phyloP scores from a whole-genome alignment of 1,140 invertebrate genomes.

The Papilio dardanus region DNA sequence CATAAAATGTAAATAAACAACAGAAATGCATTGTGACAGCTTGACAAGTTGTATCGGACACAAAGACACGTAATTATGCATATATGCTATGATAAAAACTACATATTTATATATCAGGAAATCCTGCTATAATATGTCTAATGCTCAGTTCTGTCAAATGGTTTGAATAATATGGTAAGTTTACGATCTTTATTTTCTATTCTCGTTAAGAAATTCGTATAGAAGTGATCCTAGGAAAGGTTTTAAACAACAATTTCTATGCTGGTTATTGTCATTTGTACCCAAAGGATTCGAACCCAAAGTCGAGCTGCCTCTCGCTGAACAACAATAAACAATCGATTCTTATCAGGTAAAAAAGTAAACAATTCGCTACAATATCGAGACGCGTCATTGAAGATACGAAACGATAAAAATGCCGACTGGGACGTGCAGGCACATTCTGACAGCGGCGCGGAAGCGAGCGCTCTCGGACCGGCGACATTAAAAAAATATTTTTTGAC shows the following conservation, averaged over 20 bases:
- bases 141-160: background rate
- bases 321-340: conserved; percentile 3
- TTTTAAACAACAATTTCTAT: too few relatives aligned
- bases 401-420: conserved; percentile 28
- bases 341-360: conserved; percentile 21
- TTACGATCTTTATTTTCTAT: background rate
- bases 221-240: too few relatives aligned
- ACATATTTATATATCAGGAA: conserved; percentile 9
- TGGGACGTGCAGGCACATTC: conserved; percentile 4
- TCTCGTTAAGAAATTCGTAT: too few relatives aligned
- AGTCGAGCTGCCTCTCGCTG: background rate
- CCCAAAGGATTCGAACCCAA: background rate
- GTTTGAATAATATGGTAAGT: background rate
- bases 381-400: conserved; percentile 27
- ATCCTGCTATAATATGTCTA: background rate
- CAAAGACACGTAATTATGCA: background rate
- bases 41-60: background rate
- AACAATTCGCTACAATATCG: conserved; percentile 11
- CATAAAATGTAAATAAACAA: conserved; percentile 6
- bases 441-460: conserved; percentile 31
- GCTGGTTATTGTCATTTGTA: too few relatives aligned
- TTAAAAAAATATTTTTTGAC: conserved; percentile 9
- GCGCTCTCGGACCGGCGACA: conserved; percentile 14
- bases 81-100: background rate
- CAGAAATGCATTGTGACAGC: background rate